These are phyloP conservation scores for Pogonomyrmex californicus DNA, from an alignment of 1,140 invertebrate species.

Conservation along the genomic window DNA sequence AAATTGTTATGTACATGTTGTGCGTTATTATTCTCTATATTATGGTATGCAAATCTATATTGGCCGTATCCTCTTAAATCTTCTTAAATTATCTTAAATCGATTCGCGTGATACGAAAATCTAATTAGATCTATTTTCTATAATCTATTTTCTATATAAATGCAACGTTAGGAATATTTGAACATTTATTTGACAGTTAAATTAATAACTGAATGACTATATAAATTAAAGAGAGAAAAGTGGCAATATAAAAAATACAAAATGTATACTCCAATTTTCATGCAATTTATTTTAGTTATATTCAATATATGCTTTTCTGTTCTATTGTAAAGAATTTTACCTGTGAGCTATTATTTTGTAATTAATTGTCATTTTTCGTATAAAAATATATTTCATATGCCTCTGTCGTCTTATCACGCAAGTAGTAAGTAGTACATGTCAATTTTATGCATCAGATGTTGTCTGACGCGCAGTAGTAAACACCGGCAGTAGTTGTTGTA, in stretches of 20 bases:
- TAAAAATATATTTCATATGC: not conserved
- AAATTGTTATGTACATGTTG: constrained; percentile 1
- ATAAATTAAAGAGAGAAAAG: not conserved
- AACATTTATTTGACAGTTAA: not conserved
- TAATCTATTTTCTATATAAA: not conserved
- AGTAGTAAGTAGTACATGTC: constrained; percentile 1
- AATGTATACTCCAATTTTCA: not conserved
- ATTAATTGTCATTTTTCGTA: not conserved
- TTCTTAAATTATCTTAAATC: not conserved
- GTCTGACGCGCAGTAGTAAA: constrained; percentile 20
- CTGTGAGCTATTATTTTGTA: not conserved
- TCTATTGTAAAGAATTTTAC: not conserved
- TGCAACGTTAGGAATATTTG: not conserved
- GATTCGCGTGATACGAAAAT: not conserved
- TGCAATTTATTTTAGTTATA: not conserved
- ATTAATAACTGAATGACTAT: constrained; percentile 19
- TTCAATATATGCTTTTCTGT: not conserved
- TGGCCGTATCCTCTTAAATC: not conserved
- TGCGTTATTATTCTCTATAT: not conserved
- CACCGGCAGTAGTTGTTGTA: not conserved
- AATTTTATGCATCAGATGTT: not conserved
- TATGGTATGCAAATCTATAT: constrained; percentile 12
- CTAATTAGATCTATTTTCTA: not conserved
- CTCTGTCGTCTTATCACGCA: not conserved
- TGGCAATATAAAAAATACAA: not conserved